phyloP scores from a whole-genome alignment of 2,888 invertebrate species.

The Cantharis flavilabris region DNA sequence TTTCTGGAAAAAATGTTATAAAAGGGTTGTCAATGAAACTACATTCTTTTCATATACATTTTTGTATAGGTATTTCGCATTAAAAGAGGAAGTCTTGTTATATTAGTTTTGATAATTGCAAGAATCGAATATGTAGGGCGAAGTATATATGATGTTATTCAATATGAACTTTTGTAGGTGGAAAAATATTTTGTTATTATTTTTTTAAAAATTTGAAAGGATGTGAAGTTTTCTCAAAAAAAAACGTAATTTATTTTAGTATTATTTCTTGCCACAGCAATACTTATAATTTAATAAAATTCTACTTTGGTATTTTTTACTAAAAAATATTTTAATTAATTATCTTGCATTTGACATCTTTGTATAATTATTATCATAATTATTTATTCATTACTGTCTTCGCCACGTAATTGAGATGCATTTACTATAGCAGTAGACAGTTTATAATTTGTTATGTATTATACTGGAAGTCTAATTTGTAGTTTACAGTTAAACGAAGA shows the following conservation, averaged over 20 bases:
- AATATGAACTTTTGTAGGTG: too few species aligned
- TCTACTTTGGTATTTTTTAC: neutral
- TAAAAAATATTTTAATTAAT: neutral
- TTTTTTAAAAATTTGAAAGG: neutral
- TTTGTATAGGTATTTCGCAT: too few species aligned
- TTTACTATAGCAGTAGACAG: neutral
- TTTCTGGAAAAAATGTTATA: too few species aligned
- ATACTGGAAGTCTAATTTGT: neutral
- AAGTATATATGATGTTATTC: too few species aligned
- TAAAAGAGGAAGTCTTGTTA: too few species aligned
- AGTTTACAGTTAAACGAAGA: neutral
- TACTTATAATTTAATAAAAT: neutral
- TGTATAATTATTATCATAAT: neutral
- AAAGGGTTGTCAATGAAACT: too few species aligned
- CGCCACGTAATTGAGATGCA: neutral
- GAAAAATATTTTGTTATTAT: neutral
- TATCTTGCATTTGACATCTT: neutral
- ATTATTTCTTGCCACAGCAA: neutral
- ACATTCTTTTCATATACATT: too few species aligned
- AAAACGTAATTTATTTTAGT: neutral
- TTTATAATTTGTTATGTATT: neutral
- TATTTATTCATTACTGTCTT: neutral
- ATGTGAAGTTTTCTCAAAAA: too few species aligned
- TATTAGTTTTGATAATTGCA: too few species aligned
- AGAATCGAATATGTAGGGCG: too few species aligned